Base-by-base conservation (phyloP, 37 sponge, comb jelly and placozoan species). In the Axinella damicornis region DNA sequence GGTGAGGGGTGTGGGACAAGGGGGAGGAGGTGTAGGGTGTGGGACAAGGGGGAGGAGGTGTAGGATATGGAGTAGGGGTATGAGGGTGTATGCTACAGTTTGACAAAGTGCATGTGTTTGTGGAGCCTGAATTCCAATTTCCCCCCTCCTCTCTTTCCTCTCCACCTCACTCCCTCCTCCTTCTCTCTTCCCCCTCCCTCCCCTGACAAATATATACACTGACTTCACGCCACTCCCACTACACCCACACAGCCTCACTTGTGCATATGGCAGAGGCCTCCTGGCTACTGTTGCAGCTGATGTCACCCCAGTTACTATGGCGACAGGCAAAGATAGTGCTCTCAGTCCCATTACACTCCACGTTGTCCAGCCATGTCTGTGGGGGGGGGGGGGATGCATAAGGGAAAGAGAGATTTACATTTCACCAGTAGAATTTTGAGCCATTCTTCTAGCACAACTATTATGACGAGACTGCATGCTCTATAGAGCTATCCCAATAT, bases 291-390 rank as follows among this genome's bases (percentile, higher is more conserved):
- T 2, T 0, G 31, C 89, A 89, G 22, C 52, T 55, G 60, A n/a
- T 34, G 31, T 70, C 53, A 2, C 89, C 89, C 89, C 83, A 89
- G 56, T 35, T 73, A 18, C 62, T 37, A n/a, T 83, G 65, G 34
- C 5, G 39, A 39, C 89, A 89, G 0, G 77, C 76, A 74, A 83
- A 83, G 61, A 89, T 83, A 57, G 28, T 75, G n/a, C 2, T 21
- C 69, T 90, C 91, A n/a, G 74, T 72, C 18, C 88, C 93, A 61
- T 60, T 66, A 38, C 93, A 92, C 34, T 70, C 20, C 5, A 92
- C 71, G 46, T 84, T 65, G 41, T 73, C 69, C 61, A 92, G 70
- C 93, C 93, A 92, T 17, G 87, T 87, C 89, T 89, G 64, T 0
- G 35, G 77, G 61, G 13, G 20, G 57, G 74, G 74, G 32, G 31